These are phyloP conservation scores for Danaus melanippus DNA, from an alignment of 1,140 invertebrate species.

Conservation along the genomic window DNA sequence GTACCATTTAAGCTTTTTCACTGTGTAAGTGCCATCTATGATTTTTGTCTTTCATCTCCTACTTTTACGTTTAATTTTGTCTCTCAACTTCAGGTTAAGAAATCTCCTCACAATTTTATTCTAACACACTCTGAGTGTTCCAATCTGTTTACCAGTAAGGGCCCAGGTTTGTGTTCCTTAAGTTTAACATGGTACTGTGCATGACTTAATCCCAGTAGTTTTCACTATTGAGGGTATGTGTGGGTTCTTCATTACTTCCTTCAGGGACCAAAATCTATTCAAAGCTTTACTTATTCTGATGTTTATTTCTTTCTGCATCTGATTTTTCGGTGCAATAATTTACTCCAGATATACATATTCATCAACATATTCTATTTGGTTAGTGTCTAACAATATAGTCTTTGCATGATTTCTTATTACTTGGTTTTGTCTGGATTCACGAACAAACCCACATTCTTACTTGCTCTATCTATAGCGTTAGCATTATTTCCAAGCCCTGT, in stretches of 20 bases:
- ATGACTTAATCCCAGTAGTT: slow-evolving; percentile 10
- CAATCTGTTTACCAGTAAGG: no score
- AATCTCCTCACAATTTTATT: no score
- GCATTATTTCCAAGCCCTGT: no score
- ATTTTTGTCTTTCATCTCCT: background rate
- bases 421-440: background rate
- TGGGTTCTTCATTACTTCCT: background rate
- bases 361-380: no score
- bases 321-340: background rate
- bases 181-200: slow-evolving; percentile 11
- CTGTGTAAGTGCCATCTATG: background rate
- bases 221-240: background rate
- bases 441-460: no score
- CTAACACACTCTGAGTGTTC: no score
- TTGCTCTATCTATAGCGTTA: no score
- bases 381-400: background rate
- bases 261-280: background rate
- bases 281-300: background rate
- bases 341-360: background rate
- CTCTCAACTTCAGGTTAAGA: background rate
- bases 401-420: slow-evolving; percentile 1
- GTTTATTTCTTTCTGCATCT: background rate
- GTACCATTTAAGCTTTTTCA: no score
- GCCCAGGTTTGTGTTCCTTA: background rate
- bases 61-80: background rate